Base-by-base conservation (phyloP, 2,113 vertebrate genomes). In the Polypterus bichir region DNA sequence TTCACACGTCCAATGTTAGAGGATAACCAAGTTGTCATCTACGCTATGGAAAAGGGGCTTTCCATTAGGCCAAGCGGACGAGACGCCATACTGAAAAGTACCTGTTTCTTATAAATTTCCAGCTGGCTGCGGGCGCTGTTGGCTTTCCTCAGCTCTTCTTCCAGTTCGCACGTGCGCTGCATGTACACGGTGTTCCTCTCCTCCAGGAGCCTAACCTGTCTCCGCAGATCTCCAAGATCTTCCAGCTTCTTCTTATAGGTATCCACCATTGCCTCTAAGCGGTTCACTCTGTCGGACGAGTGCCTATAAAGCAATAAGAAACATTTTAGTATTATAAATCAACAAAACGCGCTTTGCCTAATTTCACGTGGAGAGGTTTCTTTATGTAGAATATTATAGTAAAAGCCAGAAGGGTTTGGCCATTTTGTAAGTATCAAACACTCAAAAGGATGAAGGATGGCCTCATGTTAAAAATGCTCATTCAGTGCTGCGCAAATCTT, bases 151-250 rank as follows among this genome's bases (percentile, higher is more conserved):
- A 89, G 85, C 71, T 94, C 91, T 8, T 93, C 89, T 74, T 94
- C 92, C 79, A 95, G 87, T 76, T 92, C 89, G n/a, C 85, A 87
- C 9, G 92, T 95, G 65, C 90, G 89, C 74, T 92, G 89, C 59
- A 93, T 91, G 66, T 93, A 91, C 49, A 91, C 83, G 0, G 85
- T 86, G 65, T 92, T 95, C 44, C 88, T 74, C 70, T 95, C 90
- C 78, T 95, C 92, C 69, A 95, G 83, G 69, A 92, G 90, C 63
- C 89, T 87, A 78, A 95, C 92, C 69, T 94, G 92, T 46, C 90
- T 71, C 47, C 91, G 83, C 69, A 95, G 81, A 74, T 95, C 92
- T 3, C 88, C 83, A 73, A 95, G 79, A 68, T 95, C 92, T 57
- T 92, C 90, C 70, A 94, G 79, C 71, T 91, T 92, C 61, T 87